Evolutionary conservation across 1,140 invertebrate genomes (phyloP), one percentile per base, ranked within the genome.

Genomic region (Drosophila malerkotliana): DNA sequence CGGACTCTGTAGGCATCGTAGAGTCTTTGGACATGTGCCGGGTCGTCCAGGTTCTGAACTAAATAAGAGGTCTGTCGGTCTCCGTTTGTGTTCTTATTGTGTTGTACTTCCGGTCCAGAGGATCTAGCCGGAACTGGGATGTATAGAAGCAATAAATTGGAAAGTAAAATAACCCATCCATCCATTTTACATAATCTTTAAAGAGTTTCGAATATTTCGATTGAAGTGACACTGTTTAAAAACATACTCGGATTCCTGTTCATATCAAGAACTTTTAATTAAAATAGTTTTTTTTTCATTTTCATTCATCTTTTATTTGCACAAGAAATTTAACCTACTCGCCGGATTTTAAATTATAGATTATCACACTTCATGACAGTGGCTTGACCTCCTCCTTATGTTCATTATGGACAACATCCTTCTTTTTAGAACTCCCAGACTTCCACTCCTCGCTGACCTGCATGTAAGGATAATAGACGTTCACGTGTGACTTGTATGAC

Each of bases 391-490:
- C 44, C 14, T 45, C 41, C 32, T 32, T 8, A 21, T 5, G 14
- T n/a, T 18, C 15, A 4, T 15, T 18, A 4, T 12, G 41, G 41
- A 44, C n/a, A 44, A 18, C 24, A 44, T 21, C 44, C 18, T 24
- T 9, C 2, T 21, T 47, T 47, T 47, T 10, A 18, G 44, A 4
- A 15, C n/a, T 44, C 5, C 3, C 5, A 12, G 44, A 18, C 41
- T 45, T 9, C 44, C 44, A 21, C 30, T 14, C 6, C 0, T 64
- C 62, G 12, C n/a, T 53, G 3, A 74, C 52, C 10, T 77, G 30
- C 98, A 99, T 99, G 91, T 98, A 98, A 0, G 97, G 96, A 92
- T 99, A 99, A 68, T 94, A 94, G 91, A 97, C 96, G 58, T 97
- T 95, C 0, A 91, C 94, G 3, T 97, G 92, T 2, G 96, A 95